phyloP scores from a whole-genome alignment of 1,140 invertebrate species.

The Euwallacea fornicatus region DNA sequence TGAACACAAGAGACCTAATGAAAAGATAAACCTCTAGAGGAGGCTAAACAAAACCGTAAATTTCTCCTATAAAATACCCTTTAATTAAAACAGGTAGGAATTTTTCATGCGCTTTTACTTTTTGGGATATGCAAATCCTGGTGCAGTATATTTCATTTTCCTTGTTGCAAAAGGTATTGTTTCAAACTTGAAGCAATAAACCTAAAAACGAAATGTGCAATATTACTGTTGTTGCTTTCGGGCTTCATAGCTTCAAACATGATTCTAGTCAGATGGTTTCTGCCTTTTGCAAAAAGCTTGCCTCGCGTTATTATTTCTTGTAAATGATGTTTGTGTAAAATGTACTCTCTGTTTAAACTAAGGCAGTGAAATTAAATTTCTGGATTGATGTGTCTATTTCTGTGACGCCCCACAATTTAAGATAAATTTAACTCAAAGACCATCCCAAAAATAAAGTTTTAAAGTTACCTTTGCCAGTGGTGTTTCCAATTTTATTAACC shows the following conservation, averaged over 20 bases:
- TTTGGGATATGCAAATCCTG: conserved; percentile 16
- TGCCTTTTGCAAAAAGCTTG: no score
- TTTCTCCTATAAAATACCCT: conserved; percentile 1
- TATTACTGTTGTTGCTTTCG: not conserved
- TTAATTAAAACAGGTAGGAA: conserved; percentile 23
- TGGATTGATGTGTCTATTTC: no score
- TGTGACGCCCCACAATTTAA: no score
- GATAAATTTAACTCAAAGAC: not conserved
- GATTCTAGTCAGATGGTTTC: no score
- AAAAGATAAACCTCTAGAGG: conserved; percentile 8
- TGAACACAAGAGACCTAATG: conserved; percentile 10
- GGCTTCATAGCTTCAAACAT: no score
- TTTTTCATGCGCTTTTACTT: conserved; percentile 14
- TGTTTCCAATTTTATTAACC: conserved; percentile 11
- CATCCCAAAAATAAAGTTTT: conserved; percentile 12
- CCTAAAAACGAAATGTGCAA: conserved; percentile 11
- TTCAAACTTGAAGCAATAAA: conserved; percentile 11
- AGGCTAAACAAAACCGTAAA: conserved; percentile 3
- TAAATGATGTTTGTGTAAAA: no score
- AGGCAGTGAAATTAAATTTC: no score
- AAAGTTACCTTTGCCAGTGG: not conserved
- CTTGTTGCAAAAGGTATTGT: conserved; percentile 1
- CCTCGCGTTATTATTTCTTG: no score
- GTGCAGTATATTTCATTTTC: conserved; percentile 13
- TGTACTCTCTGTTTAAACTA: no score